Base-by-base conservation (phyloP, 2,888 invertebrate genomes). In the Drosophila kanekoi region DNA sequence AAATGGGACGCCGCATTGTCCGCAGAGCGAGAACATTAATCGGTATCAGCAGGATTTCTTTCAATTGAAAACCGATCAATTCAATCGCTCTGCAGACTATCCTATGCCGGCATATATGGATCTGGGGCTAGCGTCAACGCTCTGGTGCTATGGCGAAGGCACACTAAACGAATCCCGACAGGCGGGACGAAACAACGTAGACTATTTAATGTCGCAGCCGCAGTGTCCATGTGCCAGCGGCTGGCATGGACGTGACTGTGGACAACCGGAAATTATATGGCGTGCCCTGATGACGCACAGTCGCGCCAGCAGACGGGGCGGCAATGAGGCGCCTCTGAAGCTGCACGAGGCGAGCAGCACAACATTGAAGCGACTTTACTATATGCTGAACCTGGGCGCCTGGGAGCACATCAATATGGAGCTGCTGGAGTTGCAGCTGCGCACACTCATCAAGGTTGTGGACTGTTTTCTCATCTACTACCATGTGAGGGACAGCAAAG, bases 211-310 rank as follows among this genome's bases (percentile, higher is more conserved):
- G 70, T 69, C 69, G 0, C 83, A 81, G 37, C 58, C 71, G 11
- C 92, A 92, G 79, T 95, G 95, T 77, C 91, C 93, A 14, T 95
- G 95, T 82, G 91, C 93, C 56, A 92, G 92, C n/a, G 94, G 94
- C 33, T 95, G 94, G 94, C 95, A 95, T 87, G 95, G 95, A 2
- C 92, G 92, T 9, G 95, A 95, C 78, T 95, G 95, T 82, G 94
- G 95, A 1, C 94, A 95, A 79, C 95, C 95, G 4, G 95, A 95
- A 90, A 94, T 95, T 10, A 93, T 95, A 13, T 95, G 95, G 95
- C 93, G 95, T 44, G 94, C 95, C 1, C 92, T 95, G 66, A 93
- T 95, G 91, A 93, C 94, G 2, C 72, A 88, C 56, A 72, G 49
- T 14, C 69, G 80, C 1, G 69, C 58, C 4, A 82, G 74, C 0